These are phyloP conservation scores for Nemopilema nomurai DNA, from an alignment of 30 jellyfish, hydroid and myxozoan genomes.

Conservation along the genomic window DNA sequence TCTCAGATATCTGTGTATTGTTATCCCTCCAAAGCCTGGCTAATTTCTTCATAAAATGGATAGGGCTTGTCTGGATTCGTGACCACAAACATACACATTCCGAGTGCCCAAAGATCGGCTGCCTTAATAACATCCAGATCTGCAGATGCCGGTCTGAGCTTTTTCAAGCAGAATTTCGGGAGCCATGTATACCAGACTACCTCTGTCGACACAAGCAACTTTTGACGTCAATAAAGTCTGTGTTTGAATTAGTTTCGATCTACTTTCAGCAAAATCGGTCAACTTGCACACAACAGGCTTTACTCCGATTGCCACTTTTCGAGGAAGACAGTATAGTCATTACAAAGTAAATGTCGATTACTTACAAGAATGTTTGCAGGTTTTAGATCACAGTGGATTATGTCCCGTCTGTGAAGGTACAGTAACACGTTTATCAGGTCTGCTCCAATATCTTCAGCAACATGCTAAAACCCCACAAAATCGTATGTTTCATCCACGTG, in stretches of 20 bases:
- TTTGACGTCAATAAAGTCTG: conserved; percentile 24
- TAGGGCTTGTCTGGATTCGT: not conserved
- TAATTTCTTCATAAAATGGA: conserved; percentile 14
- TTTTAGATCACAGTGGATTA: too few species aligned
- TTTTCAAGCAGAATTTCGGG: conserved; percentile 31
- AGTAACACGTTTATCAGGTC: too few species aligned
- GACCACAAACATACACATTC: conserved; percentile 16
- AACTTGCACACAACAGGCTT: conserved; percentile 24
- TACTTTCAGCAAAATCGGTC: conserved; percentile 40
- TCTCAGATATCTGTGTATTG: not conserved
- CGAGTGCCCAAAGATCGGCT: conserved; percentile 40
- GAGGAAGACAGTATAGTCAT: not conserved
- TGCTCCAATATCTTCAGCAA: too few species aligned
- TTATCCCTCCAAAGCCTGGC: not conserved
- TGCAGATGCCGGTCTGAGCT: conserved; percentile 17
- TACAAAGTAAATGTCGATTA: too few species aligned
- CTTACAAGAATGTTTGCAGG: too few species aligned
- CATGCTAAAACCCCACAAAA: too few species aligned
- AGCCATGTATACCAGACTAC: conserved; percentile 31
- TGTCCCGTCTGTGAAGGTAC: too few species aligned
- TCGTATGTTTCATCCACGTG: too few species aligned
- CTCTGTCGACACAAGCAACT: conserved; percentile 4
- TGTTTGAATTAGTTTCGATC: conserved; percentile 13
- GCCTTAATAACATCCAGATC: not conserved
- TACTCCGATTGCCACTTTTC: not conserved